Percentiles rank a stretch among this genome's conserved stretches.
Evolutionary conservation across 2,113 vertebrate species (phyloP).

Genomic region (Narcine bancroftii): DNA sequence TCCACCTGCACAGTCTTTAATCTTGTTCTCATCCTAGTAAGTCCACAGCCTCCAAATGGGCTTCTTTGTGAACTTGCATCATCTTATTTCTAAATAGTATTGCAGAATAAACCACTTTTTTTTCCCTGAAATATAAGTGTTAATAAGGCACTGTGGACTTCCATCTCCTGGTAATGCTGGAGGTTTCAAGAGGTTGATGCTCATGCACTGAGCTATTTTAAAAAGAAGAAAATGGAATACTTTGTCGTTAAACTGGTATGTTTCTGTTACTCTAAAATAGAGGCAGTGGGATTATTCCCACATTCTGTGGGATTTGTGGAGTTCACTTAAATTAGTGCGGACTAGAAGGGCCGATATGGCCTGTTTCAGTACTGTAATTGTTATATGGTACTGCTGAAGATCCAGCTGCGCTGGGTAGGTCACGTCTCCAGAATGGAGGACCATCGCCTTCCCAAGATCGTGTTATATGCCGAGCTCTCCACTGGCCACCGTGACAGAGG

Average conservation of each 20-base stretch:
- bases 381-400: too few species aligned
- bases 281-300: background rate
- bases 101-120: background rate
- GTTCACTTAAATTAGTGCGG: too few species aligned
- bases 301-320: too few species aligned
- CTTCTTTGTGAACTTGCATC: background rate
- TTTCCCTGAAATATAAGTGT: background rate
- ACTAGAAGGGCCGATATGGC: too few species aligned
- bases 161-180: background rate
- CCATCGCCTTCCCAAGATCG: too few species aligned
- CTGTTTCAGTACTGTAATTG: too few species aligned
- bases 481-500: too few species aligned
- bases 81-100: background rate
- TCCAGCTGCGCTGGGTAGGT: too few species aligned
- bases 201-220: background rate
- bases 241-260: background rate
- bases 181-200: background rate
- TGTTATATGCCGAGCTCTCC: too few species aligned
- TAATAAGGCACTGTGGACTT: background rate
- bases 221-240: background rate
- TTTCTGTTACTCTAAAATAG: background rate
- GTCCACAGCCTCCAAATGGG: background rate
- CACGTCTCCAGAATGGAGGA: too few species aligned
- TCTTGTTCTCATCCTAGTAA: background rate
- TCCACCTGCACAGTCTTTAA: background rate